Evolutionary conservation across 2,113 vertebrate species (phyloP).

Genomic region (Neogale vison): DNA sequence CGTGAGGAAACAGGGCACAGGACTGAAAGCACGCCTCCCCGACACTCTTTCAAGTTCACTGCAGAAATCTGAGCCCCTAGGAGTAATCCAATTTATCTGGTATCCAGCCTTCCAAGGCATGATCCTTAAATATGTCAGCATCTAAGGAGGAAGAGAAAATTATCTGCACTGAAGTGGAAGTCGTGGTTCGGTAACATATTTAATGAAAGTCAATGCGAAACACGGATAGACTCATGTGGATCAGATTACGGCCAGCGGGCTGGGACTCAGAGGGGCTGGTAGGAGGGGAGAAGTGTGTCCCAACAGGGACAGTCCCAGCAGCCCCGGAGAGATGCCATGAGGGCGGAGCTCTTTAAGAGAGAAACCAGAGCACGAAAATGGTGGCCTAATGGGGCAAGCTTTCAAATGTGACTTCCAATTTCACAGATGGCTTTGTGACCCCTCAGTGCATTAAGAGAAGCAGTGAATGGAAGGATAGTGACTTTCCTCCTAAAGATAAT

Average conservation of each 20-base stretch:
- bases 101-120: constrained; percentile 52
- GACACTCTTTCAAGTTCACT: constrained; percentile 37
- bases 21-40: background rate
- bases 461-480: constrained; percentile 39
- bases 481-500: constrained; percentile 55
- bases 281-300: background rate
- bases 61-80: constrained; percentile 29
- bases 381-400: constrained; percentile 50
- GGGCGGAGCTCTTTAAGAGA: background rate
- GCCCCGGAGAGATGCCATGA: background rate
- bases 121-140: constrained; percentile 57
- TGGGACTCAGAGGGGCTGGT: background rate
- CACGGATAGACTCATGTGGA: background rate
- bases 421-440: constrained; percentile 65
- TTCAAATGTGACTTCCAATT: constrained; percentile 63
- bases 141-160: constrained; percentile 58
- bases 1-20: background rate
- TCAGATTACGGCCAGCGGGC: background rate
- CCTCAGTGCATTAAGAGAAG: constrained; percentile 53
- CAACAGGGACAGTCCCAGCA: background rate
- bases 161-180: constrained; percentile 47
- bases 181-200: constrained; percentile 48
- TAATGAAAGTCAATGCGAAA: constrained; percentile 61
- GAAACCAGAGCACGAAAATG: constrained; percentile 11
- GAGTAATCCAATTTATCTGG: constrained; percentile 52